Conservation (phyloP, 2,888 invertebrate species). For the Erebia palarica region DNA sequence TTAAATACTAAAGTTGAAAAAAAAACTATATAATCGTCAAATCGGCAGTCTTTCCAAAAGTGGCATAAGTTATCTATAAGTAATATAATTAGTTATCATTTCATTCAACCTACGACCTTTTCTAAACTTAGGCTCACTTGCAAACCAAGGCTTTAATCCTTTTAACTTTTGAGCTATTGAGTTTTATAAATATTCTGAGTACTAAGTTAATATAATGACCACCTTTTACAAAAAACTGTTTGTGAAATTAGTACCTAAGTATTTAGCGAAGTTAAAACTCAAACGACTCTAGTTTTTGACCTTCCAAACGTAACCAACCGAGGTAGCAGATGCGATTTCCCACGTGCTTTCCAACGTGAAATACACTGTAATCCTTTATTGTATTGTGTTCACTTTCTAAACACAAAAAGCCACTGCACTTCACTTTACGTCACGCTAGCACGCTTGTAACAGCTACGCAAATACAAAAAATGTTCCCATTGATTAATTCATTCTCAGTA, state of each 20-base stretch:
- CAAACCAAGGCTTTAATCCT: too few species aligned
- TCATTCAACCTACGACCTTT: too few species aligned
- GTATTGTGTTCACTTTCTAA: constrained; percentile 44
- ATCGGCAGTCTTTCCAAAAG: too few species aligned
- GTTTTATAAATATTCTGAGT: too few species aligned
- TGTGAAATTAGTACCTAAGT: background rate
- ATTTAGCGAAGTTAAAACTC: too few species aligned
- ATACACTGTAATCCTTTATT: constrained; percentile 49
- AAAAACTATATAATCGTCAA: too few species aligned
- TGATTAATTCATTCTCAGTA: constrained; percentile 31
- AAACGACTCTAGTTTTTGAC: background rate
- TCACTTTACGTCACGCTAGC: constrained; percentile 33
- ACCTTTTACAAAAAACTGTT: background rate
- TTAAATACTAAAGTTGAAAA: too few species aligned
- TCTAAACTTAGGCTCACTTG: too few species aligned
- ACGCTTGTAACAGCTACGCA: background rate
- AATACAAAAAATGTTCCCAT: constrained; percentile 21
- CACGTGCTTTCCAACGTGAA: constrained; percentile 45
- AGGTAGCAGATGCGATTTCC: constrained; percentile 41
- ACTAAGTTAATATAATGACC: too few species aligned
- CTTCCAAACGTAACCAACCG: constrained; percentile 30
- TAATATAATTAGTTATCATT: too few species aligned
- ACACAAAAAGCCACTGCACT: constrained; percentile 45
- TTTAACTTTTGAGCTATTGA: too few species aligned
- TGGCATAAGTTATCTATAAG: too few species aligned